Percentiles rank a stretch among this genome's conserved stretches.
These are phyloP conservation scores for Drosophila demipolita DNA, from an alignment of 2,888 invertebrate species.

Conservation along the genomic window DNA sequence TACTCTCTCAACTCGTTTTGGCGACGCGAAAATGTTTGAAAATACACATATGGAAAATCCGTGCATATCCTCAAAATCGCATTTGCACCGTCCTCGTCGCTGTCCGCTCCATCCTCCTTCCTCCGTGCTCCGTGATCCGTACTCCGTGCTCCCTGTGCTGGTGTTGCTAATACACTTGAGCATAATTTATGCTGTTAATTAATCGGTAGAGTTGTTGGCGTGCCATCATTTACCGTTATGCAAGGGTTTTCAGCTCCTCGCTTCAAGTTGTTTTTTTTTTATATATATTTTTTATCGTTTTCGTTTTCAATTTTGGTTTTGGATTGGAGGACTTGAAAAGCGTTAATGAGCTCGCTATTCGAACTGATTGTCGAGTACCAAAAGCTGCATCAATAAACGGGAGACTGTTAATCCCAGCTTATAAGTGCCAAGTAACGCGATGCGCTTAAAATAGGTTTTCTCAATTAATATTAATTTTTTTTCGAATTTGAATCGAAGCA, in stretches of 20 bases:
- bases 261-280: not conserved
- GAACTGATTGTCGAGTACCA: constrained; percentile 23
- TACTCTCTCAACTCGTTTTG: constrained; percentile 52
- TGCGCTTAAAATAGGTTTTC: not conserved
- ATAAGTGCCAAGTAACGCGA: constrained; percentile 10
- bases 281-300: constrained; percentile 2
- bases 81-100: not conserved
- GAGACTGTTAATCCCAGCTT: constrained; percentile 5
- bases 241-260: constrained; percentile 18
- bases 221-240: constrained; percentile 48
- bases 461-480: not conserved
- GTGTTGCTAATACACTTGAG: constrained; percentile 78
- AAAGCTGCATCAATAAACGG: constrained; percentile 23
- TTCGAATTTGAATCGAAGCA: not conserved
- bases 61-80: constrained; percentile 39
- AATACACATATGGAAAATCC: constrained; percentile 53
- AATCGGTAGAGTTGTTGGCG: constrained; percentile 58
- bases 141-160: constrained; percentile 16
- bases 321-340: constrained; percentile 43
- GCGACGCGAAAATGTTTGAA: constrained; percentile 55
- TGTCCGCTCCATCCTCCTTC: not conserved
- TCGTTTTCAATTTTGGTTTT: constrained; percentile 40
- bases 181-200: constrained; percentile 81
- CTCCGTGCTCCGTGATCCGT: not conserved
- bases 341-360: constrained; percentile 55